phyloP scores from a whole-genome alignment of 2,888 invertebrate species.

The Cotesia congregata region DNA sequence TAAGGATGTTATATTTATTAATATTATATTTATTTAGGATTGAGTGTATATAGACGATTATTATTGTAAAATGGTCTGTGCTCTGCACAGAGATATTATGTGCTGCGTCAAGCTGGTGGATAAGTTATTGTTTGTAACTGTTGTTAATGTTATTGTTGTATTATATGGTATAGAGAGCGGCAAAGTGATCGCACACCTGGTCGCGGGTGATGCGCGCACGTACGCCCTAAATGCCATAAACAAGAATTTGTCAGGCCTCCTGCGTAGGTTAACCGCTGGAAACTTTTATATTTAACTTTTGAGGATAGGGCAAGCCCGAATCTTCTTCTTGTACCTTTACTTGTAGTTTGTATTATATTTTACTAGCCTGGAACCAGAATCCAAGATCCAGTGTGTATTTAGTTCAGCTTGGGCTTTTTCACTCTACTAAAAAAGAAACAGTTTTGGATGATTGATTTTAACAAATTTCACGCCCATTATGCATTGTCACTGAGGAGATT shows the following conservation, averaged over 20 bases:
- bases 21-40: neutral
- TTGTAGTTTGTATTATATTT: neutral
- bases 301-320: neutral
- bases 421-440: neutral
- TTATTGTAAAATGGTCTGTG: neutral
- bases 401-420: neutral
- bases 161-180: neutral
- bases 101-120: neutral
- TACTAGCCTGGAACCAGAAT: neutral
- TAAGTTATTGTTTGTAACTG: neutral
- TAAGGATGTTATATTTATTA: neutral
- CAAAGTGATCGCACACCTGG: slow-evolving; percentile 38
- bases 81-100: neutral
- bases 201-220: slow-evolving; percentile 49
- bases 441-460: slow-evolving; percentile 54
- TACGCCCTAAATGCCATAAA: slow-evolving; percentile 54
- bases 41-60: slow-evolving; percentile 7
- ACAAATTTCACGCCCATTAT: slow-evolving; percentile 69
- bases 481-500: slow-evolving; percentile 56
- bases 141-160: neutral
- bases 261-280: slow-evolving; percentile 41
- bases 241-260: slow-evolving; percentile 65
- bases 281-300: slow-evolving; percentile 24
- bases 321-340: slow-evolving; percentile 21
- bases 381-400: slow-evolving; percentile 12